Evolutionary conservation across 1,140 invertebrate species (phyloP).

Genomic region (Cotesia chilonis): DNA sequence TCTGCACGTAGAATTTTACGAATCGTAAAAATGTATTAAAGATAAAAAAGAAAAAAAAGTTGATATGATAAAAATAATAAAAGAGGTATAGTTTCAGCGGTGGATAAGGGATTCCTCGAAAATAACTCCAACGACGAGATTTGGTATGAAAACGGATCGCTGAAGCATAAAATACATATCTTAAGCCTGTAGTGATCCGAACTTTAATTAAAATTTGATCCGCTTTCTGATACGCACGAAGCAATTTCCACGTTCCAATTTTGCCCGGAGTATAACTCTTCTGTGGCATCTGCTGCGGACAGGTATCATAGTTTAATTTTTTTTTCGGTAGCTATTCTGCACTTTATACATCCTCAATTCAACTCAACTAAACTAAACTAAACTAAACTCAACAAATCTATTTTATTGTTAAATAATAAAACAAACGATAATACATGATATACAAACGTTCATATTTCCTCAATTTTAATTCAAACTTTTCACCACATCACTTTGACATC

Average conservation of each 20-base stretch:
- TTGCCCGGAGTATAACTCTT: constrained; percentile 45
- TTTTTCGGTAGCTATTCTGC: constrained; percentile 9
- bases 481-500: too few species aligned
- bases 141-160: constrained; percentile 41
- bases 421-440: too few species aligned
- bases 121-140: constrained; percentile 36
- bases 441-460: too few species aligned
- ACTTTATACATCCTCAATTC: neutral
- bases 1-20: constrained; percentile 32
- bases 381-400: neutral
- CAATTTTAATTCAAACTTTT: too few species aligned
- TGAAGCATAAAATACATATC: constrained; percentile 59
- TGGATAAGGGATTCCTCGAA: constrained; percentile 24
- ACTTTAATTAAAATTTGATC: constrained; percentile 60
- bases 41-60: neutral
- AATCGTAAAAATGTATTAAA: constrained; percentile 20
- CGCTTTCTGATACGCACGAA: constrained; percentile 45
- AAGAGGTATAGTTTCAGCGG: constrained; percentile 10
- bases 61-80: neutral
- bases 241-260: constrained; percentile 50
- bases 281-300: constrained; percentile 36
- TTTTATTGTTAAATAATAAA: too few species aligned
- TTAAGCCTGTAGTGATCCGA: constrained; percentile 50
- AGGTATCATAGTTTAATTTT: constrained; percentile 16
- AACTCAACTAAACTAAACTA: neutral